These are phyloP conservation scores for Cochlearius cochlearius DNA, from an alignment of 2,113 vertebrate species.

Conservation along the genomic window DNA sequence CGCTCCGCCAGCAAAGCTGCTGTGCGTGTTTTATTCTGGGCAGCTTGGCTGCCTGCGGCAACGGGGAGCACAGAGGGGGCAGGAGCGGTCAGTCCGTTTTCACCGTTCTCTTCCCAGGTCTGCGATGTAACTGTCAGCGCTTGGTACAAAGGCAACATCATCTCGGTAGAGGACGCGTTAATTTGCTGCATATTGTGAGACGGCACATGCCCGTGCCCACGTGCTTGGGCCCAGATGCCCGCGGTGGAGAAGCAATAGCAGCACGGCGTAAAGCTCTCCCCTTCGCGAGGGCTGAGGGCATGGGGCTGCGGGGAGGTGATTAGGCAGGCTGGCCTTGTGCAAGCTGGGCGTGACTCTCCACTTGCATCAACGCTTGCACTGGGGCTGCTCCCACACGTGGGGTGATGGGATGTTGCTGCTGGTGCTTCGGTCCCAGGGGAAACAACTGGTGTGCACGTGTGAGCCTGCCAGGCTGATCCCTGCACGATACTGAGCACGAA, in stretches of 20 bases:
- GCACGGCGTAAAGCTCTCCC: not conserved
- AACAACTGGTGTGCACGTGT: not conserved
- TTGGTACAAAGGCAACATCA: not conserved
- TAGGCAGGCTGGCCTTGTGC: not conserved
- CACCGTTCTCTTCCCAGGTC: too few relatives aligned
- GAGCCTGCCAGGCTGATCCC: conserved; percentile 52
- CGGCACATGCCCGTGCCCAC: rapidly evolving
- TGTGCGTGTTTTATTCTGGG: not conserved
- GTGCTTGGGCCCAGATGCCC: rapidly evolving
- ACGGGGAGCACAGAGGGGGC: not conserved
- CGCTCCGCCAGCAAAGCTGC: not conserved
- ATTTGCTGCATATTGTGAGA: rapidly evolving
- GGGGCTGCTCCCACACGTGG: not conserved
- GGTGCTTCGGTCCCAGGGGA: not conserved
- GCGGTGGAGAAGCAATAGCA: not conserved
- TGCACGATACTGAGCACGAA: not conserved
- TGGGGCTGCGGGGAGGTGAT: not conserved
- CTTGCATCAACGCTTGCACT: not conserved
- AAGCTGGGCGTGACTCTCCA: not conserved
- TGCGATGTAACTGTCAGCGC: rapidly evolving
- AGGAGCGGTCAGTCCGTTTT: rapidly evolving
- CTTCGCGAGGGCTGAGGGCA: not conserved
- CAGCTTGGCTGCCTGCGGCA: not conserved
- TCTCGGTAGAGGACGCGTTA: not conserved
- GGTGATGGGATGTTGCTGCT: not conserved